Evolutionary conservation across 92 coral and sea anemone genomes (phyloP), one percentile per base, ranked within the genome.

Genomic region (Actinernus sp.): DNA sequence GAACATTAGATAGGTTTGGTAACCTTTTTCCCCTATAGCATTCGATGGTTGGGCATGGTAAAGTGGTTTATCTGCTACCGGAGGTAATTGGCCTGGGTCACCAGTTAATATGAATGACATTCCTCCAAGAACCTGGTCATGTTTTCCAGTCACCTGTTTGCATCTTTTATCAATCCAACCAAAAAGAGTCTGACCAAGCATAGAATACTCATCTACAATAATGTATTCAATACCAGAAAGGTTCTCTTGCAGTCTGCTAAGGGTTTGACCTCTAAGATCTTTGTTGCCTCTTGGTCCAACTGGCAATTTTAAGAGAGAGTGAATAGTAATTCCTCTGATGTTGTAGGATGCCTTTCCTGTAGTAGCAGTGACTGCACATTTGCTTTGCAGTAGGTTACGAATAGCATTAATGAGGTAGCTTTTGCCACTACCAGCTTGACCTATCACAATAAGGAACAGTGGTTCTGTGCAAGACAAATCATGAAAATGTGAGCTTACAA

Each of bases 381-480:
- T 67, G 40, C 39, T 49, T 14, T 48, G 61, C 26, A 87, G 63
- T 51, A 87, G 88, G 21, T 32, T 75, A 65, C 76, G 80, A 39
- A 75, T 65, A 58, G 84, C 84, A 87, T 87, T 87, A 20, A 88
- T 83, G 25, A 87, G 71, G 74, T 88, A 75, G 63, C 81, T 63
- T 34, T 74, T 74, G 34, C 80, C 86, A 16, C 64, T 79, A 17
- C 87, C 79, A 13, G 74, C 82, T 18, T 47, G 65, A 37, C 76
- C 82, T n/a, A 34, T 65, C 14, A 82, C 16, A 41, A 75, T 73
- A 3, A 83, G 86, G 31, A 46, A 31, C 19, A 78, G 69, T 51
- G 90, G 89, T 25, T 76, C 85, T 63, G 74, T 70, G 0, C 55
- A 22, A 43, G 82, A 55, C 20, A 38, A 3, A 68, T 88, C 82